Evolutionary conservation across 37 sponge, comb jelly and placozoan genomes (phyloP), one percentile per base, ranked within the genome.

Genomic region (Hormiphora californensis): DNA sequence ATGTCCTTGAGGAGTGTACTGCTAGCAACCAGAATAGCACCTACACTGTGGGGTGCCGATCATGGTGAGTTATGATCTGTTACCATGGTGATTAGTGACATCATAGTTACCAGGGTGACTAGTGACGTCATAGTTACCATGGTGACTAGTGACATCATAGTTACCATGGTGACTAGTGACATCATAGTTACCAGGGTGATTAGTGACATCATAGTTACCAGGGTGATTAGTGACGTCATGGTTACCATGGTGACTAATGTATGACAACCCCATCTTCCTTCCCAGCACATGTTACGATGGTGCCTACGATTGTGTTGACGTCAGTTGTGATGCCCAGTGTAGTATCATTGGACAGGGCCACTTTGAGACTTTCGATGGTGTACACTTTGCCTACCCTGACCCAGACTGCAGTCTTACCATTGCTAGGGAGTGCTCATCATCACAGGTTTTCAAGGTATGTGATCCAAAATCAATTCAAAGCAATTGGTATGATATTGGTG

Each of bases 301-400:
- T 4, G 11, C 21, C 23, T 73, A 36, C 39, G 39, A 73, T 4
- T 73, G 81, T 36, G 25, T 19, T 2, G 81, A 33, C 3, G 38
- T 73, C 23, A 73, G 43, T 46, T 73, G 81, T 40, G 81, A 73
- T 33, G 81, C 32, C 44, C 32, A 22, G 38, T 86, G 86, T 23
- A 37, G 40, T 23, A 35, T 57, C 17, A 7, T 55, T 23, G 86
- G 86, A 54, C 36, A 28, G 12, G 59, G 62, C 23, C 51, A 86
- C 62, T n/a, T 37, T 43, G 15, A 86, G 25, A 86, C 54, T 1
- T 86, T 86, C 57, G 86, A 86, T 30, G 54, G 54, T 9, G 19
- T 21, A 30, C n/a, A 54, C 1, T 86, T 32, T 34, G 17, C 25
- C 27, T 86, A 59, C 40, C 86, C 59, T 8, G 86, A 57, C 40